Conservation (phyloP, 2,888 invertebrate species). For the Tetranychus piercei region DNA sequence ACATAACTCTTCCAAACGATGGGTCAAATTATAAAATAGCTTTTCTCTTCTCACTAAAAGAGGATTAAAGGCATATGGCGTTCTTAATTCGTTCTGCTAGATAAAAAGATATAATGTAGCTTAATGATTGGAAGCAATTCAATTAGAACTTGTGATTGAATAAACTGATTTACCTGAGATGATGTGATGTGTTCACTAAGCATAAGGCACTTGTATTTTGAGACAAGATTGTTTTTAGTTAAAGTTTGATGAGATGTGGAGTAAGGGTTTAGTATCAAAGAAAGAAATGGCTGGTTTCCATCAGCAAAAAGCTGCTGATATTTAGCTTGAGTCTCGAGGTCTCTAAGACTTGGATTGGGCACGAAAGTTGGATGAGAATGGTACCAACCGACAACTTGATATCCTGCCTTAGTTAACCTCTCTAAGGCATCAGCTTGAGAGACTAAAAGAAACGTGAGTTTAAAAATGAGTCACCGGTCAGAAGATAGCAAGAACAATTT, state of each 20-base stretch:
- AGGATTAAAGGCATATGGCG: slow-evolving; percentile 18
- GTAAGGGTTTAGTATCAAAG: slow-evolving; percentile 19
- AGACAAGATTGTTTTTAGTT: slow-evolving; percentile 10
- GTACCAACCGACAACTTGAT: slow-evolving; percentile 50
- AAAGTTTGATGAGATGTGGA: not conserved
- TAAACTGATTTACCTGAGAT: slow-evolving; percentile 11
- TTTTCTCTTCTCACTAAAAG: slow-evolving; percentile 17
- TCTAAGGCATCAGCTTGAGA: slow-evolving; percentile 46
- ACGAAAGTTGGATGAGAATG: slow-evolving; percentile 56
- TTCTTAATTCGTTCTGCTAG: slow-evolving; percentile 8
- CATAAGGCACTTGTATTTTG: slow-evolving; percentile 17
- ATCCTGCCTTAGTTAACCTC: slow-evolving; percentile 36
- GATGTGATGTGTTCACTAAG: slow-evolving; percentile 11
- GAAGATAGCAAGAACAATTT: not conserved
- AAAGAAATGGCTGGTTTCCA: slow-evolving; percentile 17
- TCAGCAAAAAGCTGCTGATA: slow-evolving; percentile 41
- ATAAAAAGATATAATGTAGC: not conserved
- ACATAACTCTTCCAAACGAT: slow-evolving; percentile 14
- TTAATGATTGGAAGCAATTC: not conserved
- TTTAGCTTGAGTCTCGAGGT: slow-evolving; percentile 46
- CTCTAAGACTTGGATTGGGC: slow-evolving; percentile 48
- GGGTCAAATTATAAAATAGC: slow-evolving; percentile 11
- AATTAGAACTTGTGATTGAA: not conserved
- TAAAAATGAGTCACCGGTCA: not conserved
- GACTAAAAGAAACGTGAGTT: slow-evolving; percentile 32